Conservation (phyloP, 2,113 vertebrate species). For the Cololabis saira region DNA sequence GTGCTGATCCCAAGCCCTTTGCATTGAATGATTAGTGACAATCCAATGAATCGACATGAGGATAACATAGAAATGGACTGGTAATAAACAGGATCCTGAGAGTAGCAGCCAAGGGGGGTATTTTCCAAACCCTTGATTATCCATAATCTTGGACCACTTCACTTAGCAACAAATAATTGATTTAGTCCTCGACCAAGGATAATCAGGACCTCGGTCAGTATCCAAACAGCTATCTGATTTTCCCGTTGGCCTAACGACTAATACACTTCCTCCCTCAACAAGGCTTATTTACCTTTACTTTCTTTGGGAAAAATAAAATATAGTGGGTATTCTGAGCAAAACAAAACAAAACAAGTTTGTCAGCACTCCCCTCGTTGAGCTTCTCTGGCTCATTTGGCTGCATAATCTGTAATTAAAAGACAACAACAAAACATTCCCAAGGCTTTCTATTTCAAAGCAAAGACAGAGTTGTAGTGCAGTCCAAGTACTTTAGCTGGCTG, state of each 20-base stretch:
- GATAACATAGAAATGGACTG: constrained; percentile 69
- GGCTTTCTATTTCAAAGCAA: constrained; percentile 60
- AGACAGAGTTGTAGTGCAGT: constrained; percentile 60
- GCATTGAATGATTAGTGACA: constrained; percentile 56
- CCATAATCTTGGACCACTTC: constrained; percentile 76
- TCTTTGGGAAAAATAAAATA: constrained; percentile 83
- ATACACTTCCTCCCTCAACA: constrained; percentile 57
- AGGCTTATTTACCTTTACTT: constrained; percentile 69
- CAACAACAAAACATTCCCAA: constrained; percentile 61
- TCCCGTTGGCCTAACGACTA: constrained; percentile 66
- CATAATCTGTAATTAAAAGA: constrained; percentile 75
- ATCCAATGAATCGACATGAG: constrained; percentile 66
- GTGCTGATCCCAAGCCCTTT: constrained; percentile 70
- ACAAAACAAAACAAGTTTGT: constrained; percentile 78
- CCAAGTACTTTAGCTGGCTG: constrained; percentile 62
- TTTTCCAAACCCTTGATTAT: constrained; percentile 78
- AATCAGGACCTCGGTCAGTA: constrained; percentile 72
- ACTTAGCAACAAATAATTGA: constrained; percentile 73
- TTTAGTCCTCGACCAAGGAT: constrained; percentile 77
- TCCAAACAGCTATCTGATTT: constrained; percentile 71
- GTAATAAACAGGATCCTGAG: constrained; percentile 86
- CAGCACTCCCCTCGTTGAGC: constrained; percentile 45
- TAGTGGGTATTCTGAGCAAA: constrained; percentile 82
- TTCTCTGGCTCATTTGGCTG: constrained; percentile 79
- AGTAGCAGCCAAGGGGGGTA: constrained; percentile 73